A percentile compares a stretch with the other conserved stretches of the same genome.
Conservation (phyloP, 2,888 invertebrate genomes). For the Dicycla oo region DNA sequence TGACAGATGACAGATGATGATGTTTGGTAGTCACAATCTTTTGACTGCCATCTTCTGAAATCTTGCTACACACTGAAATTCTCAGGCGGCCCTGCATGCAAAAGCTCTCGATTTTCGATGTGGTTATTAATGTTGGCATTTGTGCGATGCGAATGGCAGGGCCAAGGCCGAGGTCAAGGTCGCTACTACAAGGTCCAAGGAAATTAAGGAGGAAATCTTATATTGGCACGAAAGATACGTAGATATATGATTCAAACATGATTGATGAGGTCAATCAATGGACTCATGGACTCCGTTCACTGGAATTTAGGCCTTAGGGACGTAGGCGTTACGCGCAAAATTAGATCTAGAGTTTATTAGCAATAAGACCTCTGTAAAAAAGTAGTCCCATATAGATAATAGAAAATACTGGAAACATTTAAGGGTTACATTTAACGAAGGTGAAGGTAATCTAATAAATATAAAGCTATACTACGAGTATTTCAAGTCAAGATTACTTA, state of each 20-base stretch:
- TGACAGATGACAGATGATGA: too few species aligned
- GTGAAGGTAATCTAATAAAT: background rate
- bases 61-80: background rate
- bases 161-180: conserved; percentile 24
- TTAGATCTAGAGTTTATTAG: background rate
- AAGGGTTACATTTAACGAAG: too few species aligned
- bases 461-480: too few species aligned
- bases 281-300: background rate
- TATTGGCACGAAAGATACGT: conserved; percentile 16
- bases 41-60: background rate
- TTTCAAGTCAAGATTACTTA: background rate
- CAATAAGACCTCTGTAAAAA: background rate
- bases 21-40: too few species aligned
- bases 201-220: conserved; percentile 5
- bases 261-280: conserved; percentile 18
- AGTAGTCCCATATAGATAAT: background rate
- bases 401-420: background rate
- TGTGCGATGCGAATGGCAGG: background rate
- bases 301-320: background rate
- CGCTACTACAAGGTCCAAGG: conserved; percentile 8
- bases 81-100: background rate
- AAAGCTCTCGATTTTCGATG: background rate
- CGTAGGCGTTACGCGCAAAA: background rate
- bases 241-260: background rate
- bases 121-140: conserved; percentile 10